Conservation (phyloP, 2,888 invertebrate genomes). For the Sericinus montela region DNA sequence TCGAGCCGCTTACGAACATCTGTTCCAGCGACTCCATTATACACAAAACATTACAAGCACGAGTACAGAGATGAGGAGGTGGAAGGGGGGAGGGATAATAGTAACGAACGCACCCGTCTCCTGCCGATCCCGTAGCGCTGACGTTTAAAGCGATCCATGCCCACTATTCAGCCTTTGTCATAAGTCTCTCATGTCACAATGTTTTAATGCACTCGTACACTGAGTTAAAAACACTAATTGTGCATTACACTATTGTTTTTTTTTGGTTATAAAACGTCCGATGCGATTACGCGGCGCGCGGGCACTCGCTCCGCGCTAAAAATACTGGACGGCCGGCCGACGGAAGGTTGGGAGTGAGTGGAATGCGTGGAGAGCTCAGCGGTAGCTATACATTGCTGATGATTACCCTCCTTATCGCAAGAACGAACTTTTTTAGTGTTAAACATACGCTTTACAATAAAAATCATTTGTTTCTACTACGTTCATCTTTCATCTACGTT, state of each 20-base stretch:
- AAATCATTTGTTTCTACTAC: no score
- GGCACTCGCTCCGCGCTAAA: constrained; percentile 61
- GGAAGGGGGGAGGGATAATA: neutral
- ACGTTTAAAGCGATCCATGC: constrained; percentile 62
- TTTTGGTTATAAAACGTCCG: constrained; percentile 32
- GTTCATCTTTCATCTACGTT: no score
- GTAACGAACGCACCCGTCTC: constrained; percentile 45
- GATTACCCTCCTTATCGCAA: constrained; percentile 22
- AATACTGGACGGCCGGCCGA: constrained; percentile 45
- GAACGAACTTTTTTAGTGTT: no score
- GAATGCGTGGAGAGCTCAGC: constrained; percentile 19
- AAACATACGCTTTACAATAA: no score
- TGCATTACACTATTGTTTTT: constrained; percentile 29
- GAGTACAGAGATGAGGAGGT: neutral
- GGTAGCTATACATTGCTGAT: constrained; percentile 23
- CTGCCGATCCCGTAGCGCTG: constrained; percentile 51
- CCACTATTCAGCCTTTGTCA: constrained; percentile 56
- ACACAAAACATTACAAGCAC: neutral
- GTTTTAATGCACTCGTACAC: constrained; percentile 19
- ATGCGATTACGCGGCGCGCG: constrained; percentile 37
- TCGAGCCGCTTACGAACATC: neutral
- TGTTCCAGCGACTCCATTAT: constrained; percentile 2
- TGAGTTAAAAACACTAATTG: constrained; percentile 26
- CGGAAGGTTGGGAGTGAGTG: constrained; percentile 28
- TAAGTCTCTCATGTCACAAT: constrained; percentile 60